phyloP scores from a whole-genome alignment of 2,888 invertebrate genomes.

The Pyrrhia umbra region DNA sequence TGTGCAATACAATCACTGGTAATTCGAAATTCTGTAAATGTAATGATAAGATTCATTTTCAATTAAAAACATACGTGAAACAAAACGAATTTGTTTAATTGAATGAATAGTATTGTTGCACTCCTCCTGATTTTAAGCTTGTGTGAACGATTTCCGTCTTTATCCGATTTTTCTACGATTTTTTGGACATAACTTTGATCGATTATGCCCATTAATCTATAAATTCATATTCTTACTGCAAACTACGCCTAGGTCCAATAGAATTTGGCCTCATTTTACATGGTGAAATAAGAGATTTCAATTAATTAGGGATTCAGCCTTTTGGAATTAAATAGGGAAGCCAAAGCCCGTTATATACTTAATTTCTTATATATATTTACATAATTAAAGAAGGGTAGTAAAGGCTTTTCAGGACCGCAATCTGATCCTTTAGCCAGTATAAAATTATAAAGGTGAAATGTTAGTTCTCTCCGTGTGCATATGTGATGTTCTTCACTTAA shows the following conservation, averaged over 20 bases:
- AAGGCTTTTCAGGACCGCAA: neutral
- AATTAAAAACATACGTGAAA: too few relatives aligned
- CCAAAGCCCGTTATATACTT: constrained; percentile 24
- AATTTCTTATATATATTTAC: constrained; percentile 39
- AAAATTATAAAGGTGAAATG: constrained; percentile 5
- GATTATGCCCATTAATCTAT: too few relatives aligned
- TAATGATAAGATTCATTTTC: too few relatives aligned
- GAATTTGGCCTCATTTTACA: neutral
- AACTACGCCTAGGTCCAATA: neutral
- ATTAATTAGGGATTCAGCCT: constrained; percentile 23
- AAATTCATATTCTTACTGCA: neutral
- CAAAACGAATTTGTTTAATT: too few relatives aligned
- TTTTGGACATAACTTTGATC: too few relatives aligned
- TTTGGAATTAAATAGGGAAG: constrained; percentile 16
- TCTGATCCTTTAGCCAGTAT: constrained; percentile 6
- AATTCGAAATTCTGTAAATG: too few relatives aligned
- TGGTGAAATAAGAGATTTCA: constrained; percentile 6
- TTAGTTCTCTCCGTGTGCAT: constrained; percentile 12
- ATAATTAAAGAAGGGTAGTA: constrained; percentile 31
- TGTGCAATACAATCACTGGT: neutral
- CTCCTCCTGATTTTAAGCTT: too few relatives aligned
- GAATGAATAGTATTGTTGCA: too few relatives aligned
- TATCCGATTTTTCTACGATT: too few relatives aligned
- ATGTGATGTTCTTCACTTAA: neutral
- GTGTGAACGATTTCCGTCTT: neutral